Base-by-base conservation (phyloP, 2,797 vertebrate species). In the Syngnathus acus region DNA sequence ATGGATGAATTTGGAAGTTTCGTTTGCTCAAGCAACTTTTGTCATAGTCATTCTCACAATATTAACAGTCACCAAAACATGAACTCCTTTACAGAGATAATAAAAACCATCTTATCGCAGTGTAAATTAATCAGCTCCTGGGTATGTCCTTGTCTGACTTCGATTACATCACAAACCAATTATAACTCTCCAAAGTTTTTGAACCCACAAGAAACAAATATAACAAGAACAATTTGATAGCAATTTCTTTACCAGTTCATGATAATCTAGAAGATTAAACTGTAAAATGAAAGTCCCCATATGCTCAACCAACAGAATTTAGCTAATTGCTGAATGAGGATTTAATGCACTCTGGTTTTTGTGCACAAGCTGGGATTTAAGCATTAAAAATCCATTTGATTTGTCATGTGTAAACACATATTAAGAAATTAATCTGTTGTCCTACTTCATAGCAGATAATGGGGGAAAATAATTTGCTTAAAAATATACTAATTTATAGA, bases 391-490 rank as follows among this genome's bases (percentile, higher is more conserved):
- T 62, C n/a, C 40, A 62, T 43, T 62, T 43, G 23, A 62, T 62
- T 43, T 62, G 60, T 43, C 4, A 62, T 43, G n/a, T 43, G 6
- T 62, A 40, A 62, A 62, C 13, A 62, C 11, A 13, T 61, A 43
- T 62, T 23, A 45, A 43, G 60, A 62, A 43, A 43, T 43, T 16
- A 43, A 62, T 16, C n/a, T 43, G 21, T 11, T 23, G 13, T 43
- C 40, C 40, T 43, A 59, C 21, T 54, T 50, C 23, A 61, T 14
- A 42, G 37, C 78, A 71, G 77, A 76, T 72, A 71, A 42, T 2
- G 32, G 55, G 82, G 68, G 71, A 81, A 82, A 78, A 84, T 78
- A 87, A 88, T 88, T 76, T 86, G 80, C 84, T 85, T 83, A 86
- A 62, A 61, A 84, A 86, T 77, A 74, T 47, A 84, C 78, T 82